Evolutionary conservation across 1,140 invertebrate species (phyloP).

Genomic region (Phocides pigmalion): DNA sequence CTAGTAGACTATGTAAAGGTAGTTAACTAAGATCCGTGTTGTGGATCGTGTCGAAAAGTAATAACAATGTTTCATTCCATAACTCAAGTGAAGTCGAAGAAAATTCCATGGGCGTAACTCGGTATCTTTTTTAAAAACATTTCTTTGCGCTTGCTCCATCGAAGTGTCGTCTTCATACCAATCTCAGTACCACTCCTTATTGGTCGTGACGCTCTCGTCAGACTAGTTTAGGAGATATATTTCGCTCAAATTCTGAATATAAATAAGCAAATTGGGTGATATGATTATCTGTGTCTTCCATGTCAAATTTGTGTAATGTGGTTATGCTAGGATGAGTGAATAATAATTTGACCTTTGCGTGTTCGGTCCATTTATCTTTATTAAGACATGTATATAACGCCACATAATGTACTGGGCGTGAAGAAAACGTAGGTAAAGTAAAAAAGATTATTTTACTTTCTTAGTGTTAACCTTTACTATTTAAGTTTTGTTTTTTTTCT

Average conservation of each 20-base stretch:
- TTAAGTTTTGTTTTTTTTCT: too few species aligned
- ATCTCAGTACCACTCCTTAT: constrained; percentile 40
- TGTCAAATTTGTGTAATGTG: constrained; percentile 47
- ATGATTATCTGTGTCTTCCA: constrained; percentile 43
- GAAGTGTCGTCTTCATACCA: constrained; percentile 38
- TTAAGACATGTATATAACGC: constrained; percentile 37
- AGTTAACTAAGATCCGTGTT: constrained; percentile 3
- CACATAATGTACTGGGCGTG: constrained; percentile 36
- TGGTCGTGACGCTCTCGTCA: constrained; percentile 47
- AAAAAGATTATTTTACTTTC: too few species aligned
- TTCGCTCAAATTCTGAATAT: constrained; percentile 46
- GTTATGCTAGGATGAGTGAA: constrained; percentile 38
- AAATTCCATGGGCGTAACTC: neutral
- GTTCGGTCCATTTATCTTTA: constrained; percentile 17
- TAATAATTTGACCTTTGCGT: constrained; percentile 47
- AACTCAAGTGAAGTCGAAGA: neutral
- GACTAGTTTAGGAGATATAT: constrained; percentile 46
- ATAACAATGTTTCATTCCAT: constrained; percentile 9
- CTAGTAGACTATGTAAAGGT: constrained; percentile 7
- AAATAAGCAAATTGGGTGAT: constrained; percentile 51
- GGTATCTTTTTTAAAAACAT: constrained; percentile 33
- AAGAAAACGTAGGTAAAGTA: constrained; percentile 37
- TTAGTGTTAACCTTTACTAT: too few species aligned
- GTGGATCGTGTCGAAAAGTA: constrained; percentile 4
- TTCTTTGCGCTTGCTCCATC: constrained; percentile 31